Evolutionary conservation across 2,888 invertebrate species (phyloP), one percentile per base, ranked within the genome.

Genomic region (Iselma pallidipennis): DNA sequence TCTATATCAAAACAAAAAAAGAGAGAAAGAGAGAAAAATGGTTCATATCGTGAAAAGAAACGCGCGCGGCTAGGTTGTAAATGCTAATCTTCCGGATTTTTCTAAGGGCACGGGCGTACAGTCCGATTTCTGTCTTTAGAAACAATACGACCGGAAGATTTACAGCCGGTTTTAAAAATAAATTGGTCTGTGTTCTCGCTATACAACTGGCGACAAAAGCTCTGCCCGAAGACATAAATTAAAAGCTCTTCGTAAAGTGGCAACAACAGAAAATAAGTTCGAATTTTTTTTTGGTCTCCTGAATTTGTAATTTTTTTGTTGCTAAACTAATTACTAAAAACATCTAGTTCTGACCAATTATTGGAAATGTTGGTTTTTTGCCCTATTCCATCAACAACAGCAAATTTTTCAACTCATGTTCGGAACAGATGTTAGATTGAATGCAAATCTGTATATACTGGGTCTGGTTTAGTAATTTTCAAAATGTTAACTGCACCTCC

Each of bases 141-240:
- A 75, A 74, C 73, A 75, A 77, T 75, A 66, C 66, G 53, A n/a
- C 61, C 59, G 68, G 67, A 74, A 73, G 73, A 77, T 75, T 76
- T 78, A 76, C 75, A 70, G 70, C 73, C 66, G 74, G 66, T 74
- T 37, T 77, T 76, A 76, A 76, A 77, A 76, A 73, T 74, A 76
- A 77, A 76, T 76, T 76, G 75, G 75, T 71, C 69, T 68, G 70
- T 67, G 14, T 16, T 70, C 69, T 71, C 75, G 76, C 74, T 74
- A 63, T 70, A 73, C 76, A 76, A 76, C 76, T 76, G 77, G 71
- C 77, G 77, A 76, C 77, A 76, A 76, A 75, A 74, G 74, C 69
- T 61, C 69, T 66, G 73, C 75, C 74, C 64, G 63, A 54, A 68
- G 75, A 73, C 71, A 76, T 77, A 74, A 76, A 77, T 77, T 76